phyloP scores from a whole-genome alignment of 30 jellyfish, hydroid and myxozoan species.

The Nemopilema nomurai region DNA sequence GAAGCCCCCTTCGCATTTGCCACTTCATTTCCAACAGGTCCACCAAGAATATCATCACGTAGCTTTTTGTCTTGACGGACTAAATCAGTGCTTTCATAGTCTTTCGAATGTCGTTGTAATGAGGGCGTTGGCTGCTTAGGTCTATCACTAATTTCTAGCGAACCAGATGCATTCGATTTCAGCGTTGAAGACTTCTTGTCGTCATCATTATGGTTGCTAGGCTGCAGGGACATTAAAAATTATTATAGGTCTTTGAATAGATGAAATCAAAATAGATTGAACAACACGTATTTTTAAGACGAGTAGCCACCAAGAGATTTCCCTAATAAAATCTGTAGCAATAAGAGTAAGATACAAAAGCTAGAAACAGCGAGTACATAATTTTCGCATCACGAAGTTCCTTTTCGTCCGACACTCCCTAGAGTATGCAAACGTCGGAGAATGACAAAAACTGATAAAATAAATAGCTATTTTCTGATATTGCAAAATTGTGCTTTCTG shows the following conservation, averaged over 20 bases:
- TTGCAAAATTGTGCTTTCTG: too few relatives aligned
- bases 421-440: too few relatives aligned
- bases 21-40: not conserved
- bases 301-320: too few relatives aligned
- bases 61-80: not conserved
- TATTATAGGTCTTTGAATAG: not conserved
- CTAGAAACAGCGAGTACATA: too few relatives aligned
- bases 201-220: not conserved
- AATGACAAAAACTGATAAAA: too few relatives aligned
- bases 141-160: not conserved
- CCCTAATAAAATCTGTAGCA: too few relatives aligned
- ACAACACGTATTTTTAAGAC: too few relatives aligned
- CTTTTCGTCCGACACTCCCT: too few relatives aligned
- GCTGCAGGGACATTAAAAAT: not conserved
- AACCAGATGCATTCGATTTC: not conserved
- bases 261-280: not conserved
- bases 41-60: not conserved
- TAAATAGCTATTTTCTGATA: too few relatives aligned
- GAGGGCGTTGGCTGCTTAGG: slow-evolving; percentile 8
- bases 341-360: too few relatives aligned
- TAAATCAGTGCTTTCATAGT: not conserved
- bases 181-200: slow-evolving; percentile 5
- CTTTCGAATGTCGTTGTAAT: not conserved
- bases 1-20: not conserved
- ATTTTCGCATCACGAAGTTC: too few relatives aligned